Evolutionary conservation across 2,888 invertebrate species (phyloP), one percentile per base, ranked within the genome.

Genomic region (Sabatieria punctata): DNA sequence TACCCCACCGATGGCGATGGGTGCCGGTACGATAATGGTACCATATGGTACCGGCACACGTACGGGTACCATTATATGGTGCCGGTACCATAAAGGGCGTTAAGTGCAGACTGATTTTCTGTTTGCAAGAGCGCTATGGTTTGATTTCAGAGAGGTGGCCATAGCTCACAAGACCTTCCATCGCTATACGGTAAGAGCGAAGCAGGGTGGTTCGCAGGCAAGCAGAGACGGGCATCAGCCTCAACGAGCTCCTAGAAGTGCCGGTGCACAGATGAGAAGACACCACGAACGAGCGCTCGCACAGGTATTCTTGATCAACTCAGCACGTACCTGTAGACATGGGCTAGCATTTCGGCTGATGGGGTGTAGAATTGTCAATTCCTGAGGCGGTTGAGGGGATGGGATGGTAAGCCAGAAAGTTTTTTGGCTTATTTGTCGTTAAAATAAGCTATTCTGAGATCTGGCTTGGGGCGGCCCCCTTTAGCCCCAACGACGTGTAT

Each of bases 141-240:
- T 21, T 49, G 51, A 45, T 49, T 36, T 49, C 69, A 75, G 73
- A 43, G 68, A 59, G 50, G 72, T 67, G 59, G 69, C 69, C 47
- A 68, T 72, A 58, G 71, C 66, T 1, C 85, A 85, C 60, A 85
- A 85, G 68, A 84, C 85, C 0, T 78, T 82, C 57, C 85, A 85
- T 64, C 78, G 79, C 42, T 88, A 86, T 61, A 82, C 82, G 6
- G 79, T 82, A 1, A 69, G 85, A 36, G 77, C 82, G 0, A 83
- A 83, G 33, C 83, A 85, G 65, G 85, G 85, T 0, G 78, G 80
- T 35, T 72, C 79, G 0, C 85, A 86, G 66, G 72, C 73, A 11
- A 68, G 74, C 0, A 70, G 77, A 39, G 85, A 85, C 61, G 67
- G 64, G 45, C 13, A 23, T 2, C 42, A 46, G 15, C 2, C 22